These are phyloP conservation scores for Corydoras sp. DNA, from an alignment of 2,113 vertebrate species.

Conservation along the genomic window DNA sequence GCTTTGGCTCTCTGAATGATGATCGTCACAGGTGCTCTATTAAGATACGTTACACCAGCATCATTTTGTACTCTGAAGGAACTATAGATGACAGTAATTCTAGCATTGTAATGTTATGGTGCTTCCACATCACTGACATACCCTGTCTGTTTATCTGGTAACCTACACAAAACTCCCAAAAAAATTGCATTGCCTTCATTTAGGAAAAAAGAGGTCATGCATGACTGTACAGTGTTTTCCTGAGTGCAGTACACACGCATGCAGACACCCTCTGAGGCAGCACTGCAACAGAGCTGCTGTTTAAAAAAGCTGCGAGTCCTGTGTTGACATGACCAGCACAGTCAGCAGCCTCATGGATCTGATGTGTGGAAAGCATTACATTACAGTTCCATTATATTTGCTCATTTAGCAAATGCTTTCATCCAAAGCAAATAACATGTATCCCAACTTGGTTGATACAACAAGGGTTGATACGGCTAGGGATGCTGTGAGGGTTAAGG, in stretches of 20 bases:
- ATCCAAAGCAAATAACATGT: no score
- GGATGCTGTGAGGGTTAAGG: no score
- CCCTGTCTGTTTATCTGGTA: background rate
- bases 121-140: background rate
- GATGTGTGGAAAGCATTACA: background rate
- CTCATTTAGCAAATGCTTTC: no score
- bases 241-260: background rate
- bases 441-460: no score
- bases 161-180: background rate
- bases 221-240: background rate
- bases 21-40: background rate
- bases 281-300: conserved; percentile 5
- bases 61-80: no score
- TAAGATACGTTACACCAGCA: no score
- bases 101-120: background rate
- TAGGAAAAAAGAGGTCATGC: background rate
- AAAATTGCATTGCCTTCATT: conserved; percentile 4
- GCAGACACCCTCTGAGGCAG: background rate
- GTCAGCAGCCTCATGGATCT: background rate
- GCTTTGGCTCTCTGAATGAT: no score
- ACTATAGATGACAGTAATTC: no score
- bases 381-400: no score
- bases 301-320: conserved; percentile 4
- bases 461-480: no score
- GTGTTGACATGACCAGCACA: conserved; percentile 32